These are phyloP conservation scores for Eilema sororculum DNA, from an alignment of 2,888 invertebrate species.

Conservation along the genomic window DNA sequence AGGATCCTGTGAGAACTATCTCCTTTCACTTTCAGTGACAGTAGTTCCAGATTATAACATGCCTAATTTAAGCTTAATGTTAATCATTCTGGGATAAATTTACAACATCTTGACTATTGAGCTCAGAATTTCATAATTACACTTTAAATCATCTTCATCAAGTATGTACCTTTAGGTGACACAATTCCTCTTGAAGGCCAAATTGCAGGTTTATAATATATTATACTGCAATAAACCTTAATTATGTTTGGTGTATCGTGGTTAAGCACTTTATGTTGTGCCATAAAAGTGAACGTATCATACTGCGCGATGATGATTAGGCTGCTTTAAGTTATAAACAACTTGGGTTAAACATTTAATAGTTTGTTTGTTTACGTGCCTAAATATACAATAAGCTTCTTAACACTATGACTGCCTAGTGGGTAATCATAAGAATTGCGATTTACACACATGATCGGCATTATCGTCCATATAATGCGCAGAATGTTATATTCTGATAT, in stretches of 20 bases:
- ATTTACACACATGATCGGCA: neutral
- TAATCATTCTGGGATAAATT: neutral
- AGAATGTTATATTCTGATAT: no score
- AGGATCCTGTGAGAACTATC: neutral
- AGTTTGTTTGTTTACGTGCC: neutral
- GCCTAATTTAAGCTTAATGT: neutral
- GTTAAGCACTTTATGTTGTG: constrained; percentile 7
- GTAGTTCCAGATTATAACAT: neutral
- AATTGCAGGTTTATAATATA: constrained; percentile 10
- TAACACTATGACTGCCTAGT: neutral
- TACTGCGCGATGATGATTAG: neutral
- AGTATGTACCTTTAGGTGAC: neutral
- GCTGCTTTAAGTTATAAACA: neutral
- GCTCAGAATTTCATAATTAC: neutral
- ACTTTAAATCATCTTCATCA: neutral
- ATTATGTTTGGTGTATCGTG: constrained; percentile 9
- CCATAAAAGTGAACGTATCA: neutral
- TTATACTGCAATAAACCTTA: constrained; percentile 9
- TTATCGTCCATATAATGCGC: no score
- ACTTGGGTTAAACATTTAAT: neutral
- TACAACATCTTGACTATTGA: neutral
- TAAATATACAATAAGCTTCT: neutral
- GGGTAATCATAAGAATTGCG: neutral
- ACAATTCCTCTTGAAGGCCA: constrained; percentile 11
- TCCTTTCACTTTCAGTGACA: neutral